Evolutionary conservation across 1,140 invertebrate genomes (phyloP), one percentile per base, ranked within the genome.

Genomic region (Maconellicoccus hirsutus): DNA sequence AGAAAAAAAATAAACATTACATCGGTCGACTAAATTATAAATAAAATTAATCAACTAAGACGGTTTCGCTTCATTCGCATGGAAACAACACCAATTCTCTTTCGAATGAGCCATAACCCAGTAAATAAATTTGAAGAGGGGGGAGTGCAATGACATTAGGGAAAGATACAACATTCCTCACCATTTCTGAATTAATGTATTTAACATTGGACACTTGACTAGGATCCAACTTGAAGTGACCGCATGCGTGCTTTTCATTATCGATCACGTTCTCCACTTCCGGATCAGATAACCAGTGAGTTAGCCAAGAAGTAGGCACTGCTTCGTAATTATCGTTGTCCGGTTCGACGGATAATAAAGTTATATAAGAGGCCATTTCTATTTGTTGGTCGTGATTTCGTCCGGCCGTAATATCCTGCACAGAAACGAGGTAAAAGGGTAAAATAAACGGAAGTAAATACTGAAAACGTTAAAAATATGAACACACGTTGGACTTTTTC

Each of bases 201-300:
- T 77, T 77, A 1, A 59, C 71, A 59, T 72, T 69, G 23, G 38
- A 71, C 7, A 75, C 70, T 52, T 69, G 23, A 66, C 71, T 39
- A 19, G 76, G 76, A 42, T 76, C 70, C 10, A 77, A 42, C 71
- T 73, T 74, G 6, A 72, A 22, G 69, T 77, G 76, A 26, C 59
- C 39, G 70, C 76, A 77, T 12, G 74, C 22, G 3, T 75, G 39
- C 19, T 71, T 59, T 22, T 14, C 25, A 52, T 77, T 77, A 14
- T 74, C 74, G 12, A 77, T 72, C 52, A 72, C 73, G 4, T 73
- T 21, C 0, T 63, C 70, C 21, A 25, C 38, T 10, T 52, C 70
- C 16, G 33, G 33, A 38, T 72, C 73, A n/a, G 69, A 16, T 21
- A 75, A 70, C 75, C 75, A 76, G 26, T 73, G 70, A 0, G 52